Evolutionary conservation across 2,113 vertebrate genomes (phyloP).

Genomic region (Elachura formosa): DNA sequence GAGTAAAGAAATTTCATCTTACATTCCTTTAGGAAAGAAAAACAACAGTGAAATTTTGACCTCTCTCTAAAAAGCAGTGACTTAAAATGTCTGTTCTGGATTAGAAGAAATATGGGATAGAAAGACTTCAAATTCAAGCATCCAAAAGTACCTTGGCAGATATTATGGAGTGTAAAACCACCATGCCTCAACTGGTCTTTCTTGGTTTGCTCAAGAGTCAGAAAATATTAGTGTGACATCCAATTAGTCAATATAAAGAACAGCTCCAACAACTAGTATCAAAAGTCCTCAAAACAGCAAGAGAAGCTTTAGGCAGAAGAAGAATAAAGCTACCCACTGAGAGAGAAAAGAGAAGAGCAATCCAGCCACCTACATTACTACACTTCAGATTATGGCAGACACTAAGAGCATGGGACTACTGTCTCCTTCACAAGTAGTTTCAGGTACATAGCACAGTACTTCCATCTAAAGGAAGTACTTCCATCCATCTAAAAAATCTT

Average conservation of each 20-base stretch:
- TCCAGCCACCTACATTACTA: slow-evolving; percentile 43
- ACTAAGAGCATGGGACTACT: neutral
- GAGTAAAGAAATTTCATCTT: neutral
- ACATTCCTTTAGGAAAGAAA: neutral
- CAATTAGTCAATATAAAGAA: slow-evolving; percentile 50
- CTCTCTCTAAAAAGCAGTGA: slow-evolving; percentile 1
- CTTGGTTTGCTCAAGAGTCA: neutral
- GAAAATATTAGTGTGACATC: slow-evolving; percentile 56
- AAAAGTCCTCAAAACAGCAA: slow-evolving; percentile 51
- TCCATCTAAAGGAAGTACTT: slow-evolving; percentile 27
- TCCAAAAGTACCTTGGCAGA: slow-evolving; percentile 9
- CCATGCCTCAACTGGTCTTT: slow-evolving; percentile 14
- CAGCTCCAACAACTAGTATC: slow-evolving; percentile 38
- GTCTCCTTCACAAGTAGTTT: slow-evolving; percentile 35
- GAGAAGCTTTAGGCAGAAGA: slow-evolving; percentile 67
- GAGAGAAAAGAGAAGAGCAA: slow-evolving; percentile 26
- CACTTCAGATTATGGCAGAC: slow-evolving; percentile 48
- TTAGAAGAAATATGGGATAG: slow-evolving; percentile 39
- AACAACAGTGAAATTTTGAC: slow-evolving; percentile 44
- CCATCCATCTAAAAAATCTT: slow-evolving; percentile 24
- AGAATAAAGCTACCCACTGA: slow-evolving; percentile 50
- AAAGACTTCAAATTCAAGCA: slow-evolving; percentile 40
- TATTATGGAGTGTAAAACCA: slow-evolving; percentile 30
- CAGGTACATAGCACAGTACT: slow-evolving; percentile 28
- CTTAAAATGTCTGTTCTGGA: slow-evolving; percentile 42